Percentiles rank a stretch among this genome's conserved stretches.
Conservation (phyloP, 2,888 invertebrate genomes). For the Microplitis deprimator region DNA sequence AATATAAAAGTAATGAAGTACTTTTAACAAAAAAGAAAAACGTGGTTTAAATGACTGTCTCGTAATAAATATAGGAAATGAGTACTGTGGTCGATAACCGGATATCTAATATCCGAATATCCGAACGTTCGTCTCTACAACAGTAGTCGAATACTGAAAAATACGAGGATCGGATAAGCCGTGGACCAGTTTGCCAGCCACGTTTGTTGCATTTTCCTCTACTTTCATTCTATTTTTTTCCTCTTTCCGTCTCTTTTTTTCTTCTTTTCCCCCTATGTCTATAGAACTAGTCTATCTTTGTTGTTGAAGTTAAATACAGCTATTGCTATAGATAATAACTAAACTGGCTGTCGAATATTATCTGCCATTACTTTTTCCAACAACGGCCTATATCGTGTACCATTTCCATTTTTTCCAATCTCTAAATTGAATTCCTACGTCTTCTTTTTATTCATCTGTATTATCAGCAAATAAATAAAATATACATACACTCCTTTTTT, state of each 20-base stretch:
- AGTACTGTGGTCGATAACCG: slow-evolving; percentile 57
- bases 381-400: slow-evolving; percentile 28
- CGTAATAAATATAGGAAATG: slow-evolving; percentile 49
- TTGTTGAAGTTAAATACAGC: not conserved
- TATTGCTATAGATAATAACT: not conserved
- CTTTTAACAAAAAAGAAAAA: not conserved
- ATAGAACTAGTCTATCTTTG: too few species aligned
- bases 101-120: slow-evolving; percentile 64
- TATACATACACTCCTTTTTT: not conserved
- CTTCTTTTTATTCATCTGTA: not conserved
- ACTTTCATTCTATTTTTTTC: not conserved
- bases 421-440: slow-evolving; percentile 44
- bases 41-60: slow-evolving; percentile 21
- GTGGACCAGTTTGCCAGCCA: slow-evolving; percentile 47
- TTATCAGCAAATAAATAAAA: not conserved
- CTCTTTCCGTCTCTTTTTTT: slow-evolving; percentile 13
- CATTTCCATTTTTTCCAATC: slow-evolving; percentile 45
- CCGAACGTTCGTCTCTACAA: slow-evolving; percentile 52
- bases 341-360: slow-evolving; percentile 32
- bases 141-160: slow-evolving; percentile 52
- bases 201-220: slow-evolving; percentile 42
- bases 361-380: slow-evolving; percentile 28
- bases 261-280: too few species aligned
- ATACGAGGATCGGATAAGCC: slow-evolving; percentile 61
- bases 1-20: slow-evolving; percentile 10